Evolutionary conservation across 2,113 vertebrate species (phyloP).

Genomic region (Apistogramma diplotaenia): DNA sequence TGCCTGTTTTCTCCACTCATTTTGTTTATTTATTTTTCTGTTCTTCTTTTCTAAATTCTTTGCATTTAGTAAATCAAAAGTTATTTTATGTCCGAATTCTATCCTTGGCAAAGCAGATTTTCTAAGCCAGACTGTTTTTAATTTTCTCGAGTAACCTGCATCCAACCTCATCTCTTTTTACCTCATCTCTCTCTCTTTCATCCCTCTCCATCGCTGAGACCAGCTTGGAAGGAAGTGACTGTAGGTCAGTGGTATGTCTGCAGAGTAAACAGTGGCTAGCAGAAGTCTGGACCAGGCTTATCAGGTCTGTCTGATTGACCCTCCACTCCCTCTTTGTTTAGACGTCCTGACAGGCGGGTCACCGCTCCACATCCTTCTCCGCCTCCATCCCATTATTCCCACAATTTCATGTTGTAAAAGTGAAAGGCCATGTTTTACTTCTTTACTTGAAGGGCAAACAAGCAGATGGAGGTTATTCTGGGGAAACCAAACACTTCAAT

Average conservation of each 20-base stretch:
- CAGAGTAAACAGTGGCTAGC: constrained; percentile 72
- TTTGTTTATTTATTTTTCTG: background rate
- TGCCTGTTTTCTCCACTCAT: constrained; percentile 39
- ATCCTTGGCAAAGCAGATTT: background rate
- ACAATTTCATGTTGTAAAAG: constrained; percentile 75
- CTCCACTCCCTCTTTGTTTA: constrained; percentile 73
- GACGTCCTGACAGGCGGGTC: constrained; percentile 70
- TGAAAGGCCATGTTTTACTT: constrained; percentile 77
- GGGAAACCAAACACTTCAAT: constrained; percentile 64
- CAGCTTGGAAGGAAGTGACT: constrained; percentile 67
- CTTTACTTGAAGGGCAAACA: constrained; percentile 71
- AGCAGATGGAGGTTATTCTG: constrained; percentile 53
- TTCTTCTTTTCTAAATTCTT: background rate
- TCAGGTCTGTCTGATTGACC: constrained; percentile 71
- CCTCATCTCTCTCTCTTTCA: constrained; percentile 14
- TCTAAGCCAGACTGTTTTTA: background rate
- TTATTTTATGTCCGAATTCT: background rate
- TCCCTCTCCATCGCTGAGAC: constrained; percentile 29
- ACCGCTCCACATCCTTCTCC: constrained; percentile 69
- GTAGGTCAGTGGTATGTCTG: constrained; percentile 65
- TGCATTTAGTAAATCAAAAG: background rate
- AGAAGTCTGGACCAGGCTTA: constrained; percentile 65
- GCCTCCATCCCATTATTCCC: constrained; percentile 66
- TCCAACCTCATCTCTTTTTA: background rate
- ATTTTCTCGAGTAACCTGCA: background rate